These are phyloP conservation scores for Anastatus disparis DNA, from an alignment of 1,140 invertebrate species.

Conservation along the genomic window DNA sequence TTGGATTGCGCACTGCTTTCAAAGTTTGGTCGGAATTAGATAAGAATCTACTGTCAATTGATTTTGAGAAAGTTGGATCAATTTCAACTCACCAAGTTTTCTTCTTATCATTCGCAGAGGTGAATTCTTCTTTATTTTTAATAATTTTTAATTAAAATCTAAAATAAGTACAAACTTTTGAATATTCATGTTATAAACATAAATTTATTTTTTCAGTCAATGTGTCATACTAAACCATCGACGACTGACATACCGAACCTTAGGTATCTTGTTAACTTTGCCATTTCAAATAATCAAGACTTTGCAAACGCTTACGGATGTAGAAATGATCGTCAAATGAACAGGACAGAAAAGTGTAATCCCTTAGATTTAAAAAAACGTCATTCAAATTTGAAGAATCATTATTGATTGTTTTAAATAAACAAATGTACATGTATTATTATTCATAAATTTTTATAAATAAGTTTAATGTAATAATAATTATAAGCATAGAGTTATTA, in stretches of 20 bases:
- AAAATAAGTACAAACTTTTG: too few relatives aligned
- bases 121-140: too few relatives aligned
- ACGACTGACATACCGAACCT: not conserved
- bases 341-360: conserved; percentile 4
- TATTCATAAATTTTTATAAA: too few relatives aligned
- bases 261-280: conserved; percentile 20
- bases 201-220: not conserved
- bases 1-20: conserved; percentile 14
- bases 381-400: too few relatives aligned
- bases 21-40: conserved; percentile 2
- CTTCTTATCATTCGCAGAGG: conserved; percentile 32
- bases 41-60: conserved; percentile 15
- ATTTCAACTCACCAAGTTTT: conserved; percentile 4
- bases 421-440: too few relatives aligned
- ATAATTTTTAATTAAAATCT: too few relatives aligned
- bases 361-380: conserved; percentile 9
- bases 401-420: too few relatives aligned
- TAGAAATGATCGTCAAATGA: not conserved
- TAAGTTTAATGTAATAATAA: too few relatives aligned
- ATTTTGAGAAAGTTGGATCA: conserved; percentile 23
- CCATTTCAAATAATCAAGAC: not conserved
- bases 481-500: too few relatives aligned
- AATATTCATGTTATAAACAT: too few relatives aligned
- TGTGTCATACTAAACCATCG: too few relatives aligned
- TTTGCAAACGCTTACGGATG: conserved; percentile 18